Conservation (phyloP, 2,888 invertebrate genomes). For the Noctuana brunneofusca region DNA sequence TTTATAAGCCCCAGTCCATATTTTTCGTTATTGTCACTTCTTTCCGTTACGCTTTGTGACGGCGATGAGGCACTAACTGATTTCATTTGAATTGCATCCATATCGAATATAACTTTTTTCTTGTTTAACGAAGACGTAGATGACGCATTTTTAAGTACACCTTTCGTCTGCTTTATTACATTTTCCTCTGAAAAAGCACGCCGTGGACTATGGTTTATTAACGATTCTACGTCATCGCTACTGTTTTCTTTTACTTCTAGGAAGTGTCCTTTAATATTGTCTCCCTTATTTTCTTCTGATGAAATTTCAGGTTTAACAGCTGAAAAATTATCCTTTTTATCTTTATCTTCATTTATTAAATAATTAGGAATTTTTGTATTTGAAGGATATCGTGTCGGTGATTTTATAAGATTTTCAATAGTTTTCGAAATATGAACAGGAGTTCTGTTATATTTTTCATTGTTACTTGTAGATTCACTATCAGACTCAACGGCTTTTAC, state of each 20-base stretch:
- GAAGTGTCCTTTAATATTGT: background rate
- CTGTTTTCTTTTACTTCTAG: slow-evolving; percentile 46
- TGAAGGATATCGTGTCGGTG: slow-evolving; percentile 66
- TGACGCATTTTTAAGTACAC: slow-evolving; percentile 83
- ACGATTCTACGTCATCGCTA: slow-evolving; percentile 57
- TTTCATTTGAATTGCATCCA: slow-evolving; percentile 82
- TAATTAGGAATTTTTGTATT: slow-evolving; percentile 2
- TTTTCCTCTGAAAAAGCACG: slow-evolving; percentile 57
- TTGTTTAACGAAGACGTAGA: slow-evolving; percentile 81
- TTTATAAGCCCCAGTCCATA: slow-evolving; percentile 67
- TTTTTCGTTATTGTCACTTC: slow-evolving; percentile 64
- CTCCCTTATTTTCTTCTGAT: background rate
- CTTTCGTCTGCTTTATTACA: slow-evolving; percentile 69
- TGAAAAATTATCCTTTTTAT: background rate
- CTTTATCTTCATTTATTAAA: background rate
- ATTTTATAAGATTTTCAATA: slow-evolving; percentile 63
- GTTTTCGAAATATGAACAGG: slow-evolving; percentile 50
- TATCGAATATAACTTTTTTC: slow-evolving; percentile 85
- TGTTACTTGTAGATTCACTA: slow-evolving; percentile 48
- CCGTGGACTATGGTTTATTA: slow-evolving; percentile 50
- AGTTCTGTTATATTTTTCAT: slow-evolving; percentile 48
- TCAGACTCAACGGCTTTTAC: slow-evolving; percentile 44
- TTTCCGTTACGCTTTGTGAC: slow-evolving; percentile 75
- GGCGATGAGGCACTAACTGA: slow-evolving; percentile 75
- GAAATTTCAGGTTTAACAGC: background rate